These are phyloP conservation scores for Ellobius talpinus DNA, from an alignment of 2,113 vertebrate genomes.

Conservation along the genomic window DNA sequence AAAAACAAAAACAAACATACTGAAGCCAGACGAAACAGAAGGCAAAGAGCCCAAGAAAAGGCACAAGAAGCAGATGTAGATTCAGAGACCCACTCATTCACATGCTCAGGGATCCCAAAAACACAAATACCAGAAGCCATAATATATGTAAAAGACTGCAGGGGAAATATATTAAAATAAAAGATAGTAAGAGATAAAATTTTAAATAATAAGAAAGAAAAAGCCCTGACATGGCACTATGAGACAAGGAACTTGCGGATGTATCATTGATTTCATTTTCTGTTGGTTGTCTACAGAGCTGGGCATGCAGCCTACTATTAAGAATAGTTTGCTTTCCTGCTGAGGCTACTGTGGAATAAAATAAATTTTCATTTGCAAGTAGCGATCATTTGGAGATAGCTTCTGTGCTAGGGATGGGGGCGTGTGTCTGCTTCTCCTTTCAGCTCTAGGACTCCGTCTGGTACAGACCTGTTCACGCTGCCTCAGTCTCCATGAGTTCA, in stretches of 20 bases:
- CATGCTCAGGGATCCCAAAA: neutral
- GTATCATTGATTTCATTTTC: neutral
- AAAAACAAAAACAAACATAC: neutral
- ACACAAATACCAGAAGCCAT: neutral
- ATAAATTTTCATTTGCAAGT: neutral
- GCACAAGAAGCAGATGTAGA: neutral
- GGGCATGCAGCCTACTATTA: neutral
- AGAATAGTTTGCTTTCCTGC: neutral
- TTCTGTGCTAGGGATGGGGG: neutral
- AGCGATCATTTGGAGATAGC: neutral
- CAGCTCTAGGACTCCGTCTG: too few relatives aligned
- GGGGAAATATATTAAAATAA: neutral
- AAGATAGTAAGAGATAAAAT: neutral
- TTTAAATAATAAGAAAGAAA: neutral
- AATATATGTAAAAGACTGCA: neutral
- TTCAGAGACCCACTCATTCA: neutral
- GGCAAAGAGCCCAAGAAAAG: neutral
- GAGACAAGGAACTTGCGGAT: neutral
- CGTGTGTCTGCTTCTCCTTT: neutral
- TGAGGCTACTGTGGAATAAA: neutral
- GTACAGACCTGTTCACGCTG: neutral
- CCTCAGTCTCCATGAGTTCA: neutral
- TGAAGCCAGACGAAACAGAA: neutral
- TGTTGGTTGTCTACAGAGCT: neutral
- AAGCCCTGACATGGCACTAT: neutral